Conservation (phyloP, 2,797 vertebrate species). For the Rousettus madagascariensis region DNA sequence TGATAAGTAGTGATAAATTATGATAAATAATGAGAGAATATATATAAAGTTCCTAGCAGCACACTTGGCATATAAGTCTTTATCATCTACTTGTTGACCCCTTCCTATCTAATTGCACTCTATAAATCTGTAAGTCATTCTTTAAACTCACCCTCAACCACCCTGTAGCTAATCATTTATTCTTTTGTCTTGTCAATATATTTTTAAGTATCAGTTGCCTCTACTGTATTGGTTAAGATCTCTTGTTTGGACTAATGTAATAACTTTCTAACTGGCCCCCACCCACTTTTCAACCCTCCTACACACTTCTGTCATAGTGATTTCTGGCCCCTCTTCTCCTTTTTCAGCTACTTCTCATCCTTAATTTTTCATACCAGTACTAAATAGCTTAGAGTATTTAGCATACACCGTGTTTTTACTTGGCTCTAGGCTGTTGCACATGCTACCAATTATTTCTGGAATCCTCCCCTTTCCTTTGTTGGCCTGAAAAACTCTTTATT, state of each 20-base stretch:
- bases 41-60: constrained; percentile 20
- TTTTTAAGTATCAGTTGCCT: constrained; percentile 27
- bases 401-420: neutral
- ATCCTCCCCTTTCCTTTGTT: neutral
- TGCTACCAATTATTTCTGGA: neutral
- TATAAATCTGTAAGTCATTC: constrained; percentile 23
- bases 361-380: neutral
- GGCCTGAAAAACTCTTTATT: neutral
- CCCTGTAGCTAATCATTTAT: neutral
- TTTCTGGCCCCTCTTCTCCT: neutral
- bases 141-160: neutral
- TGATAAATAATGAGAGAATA: constrained; percentile 7
- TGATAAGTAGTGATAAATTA: constrained; percentile 6
- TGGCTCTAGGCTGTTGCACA: neutral
- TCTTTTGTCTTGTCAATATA: neutral
- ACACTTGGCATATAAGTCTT: neutral
- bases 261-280: neutral
- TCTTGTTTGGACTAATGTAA: neutral
- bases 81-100: neutral
- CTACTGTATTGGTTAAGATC: neutral
- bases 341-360: neutral
- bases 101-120: neutral
- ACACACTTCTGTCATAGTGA: neutral
- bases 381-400: neutral
- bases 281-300: neutral